Base-by-base conservation (phyloP, 30 jellyfish, hydroid and myxozoan genomes). In the Mastigias papua region DNA sequence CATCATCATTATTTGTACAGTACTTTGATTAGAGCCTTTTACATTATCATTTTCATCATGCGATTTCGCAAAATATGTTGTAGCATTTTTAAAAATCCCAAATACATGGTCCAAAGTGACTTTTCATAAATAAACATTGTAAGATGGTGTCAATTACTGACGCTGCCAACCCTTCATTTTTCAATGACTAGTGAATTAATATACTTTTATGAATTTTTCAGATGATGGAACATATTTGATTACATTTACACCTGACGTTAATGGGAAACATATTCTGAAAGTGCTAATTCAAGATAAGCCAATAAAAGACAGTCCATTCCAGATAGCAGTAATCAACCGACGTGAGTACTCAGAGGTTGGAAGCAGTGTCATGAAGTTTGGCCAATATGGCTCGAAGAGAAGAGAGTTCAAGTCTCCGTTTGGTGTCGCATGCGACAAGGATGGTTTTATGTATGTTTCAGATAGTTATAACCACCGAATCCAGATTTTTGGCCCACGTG, bases 321-420 rank as follows among this genome's bases (percentile, higher is more conserved):
- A 78, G 37, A 48, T 90, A 7, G 46, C 92, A 25, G 99, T 95
- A 81, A 91, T 90, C 42, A 90, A 90, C 84, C 80, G 98, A 34
- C 97, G 99, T 30, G 99, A 95, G 64, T 95, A 95, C 89, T 86
- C 84, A 51, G 99, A 95, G 76, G 98, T 94, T 32, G 98, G 98
- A 76, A 76, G 95, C 64, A 89, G 97, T 63, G 81, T 94, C 74
- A 83, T 94, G 92, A 94, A 90, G 93, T 95, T 95, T 70, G 99
- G 99, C 26, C 98, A 90, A 80, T 95, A 95, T 61, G 99, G 99
- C 28, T 90, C 99, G 19, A 95, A 91, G 60, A 75, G 96, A 29
- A 86, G 97, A 27, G 99, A 95, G 70, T 95, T 95, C 88, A 95
- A 95, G 88, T 95, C 99, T 16, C 99, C 99, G 21, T 90, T 95